phyloP scores from a whole-genome alignment of 2,113 vertebrate genomes.

The Atlantisia rogersi region DNA sequence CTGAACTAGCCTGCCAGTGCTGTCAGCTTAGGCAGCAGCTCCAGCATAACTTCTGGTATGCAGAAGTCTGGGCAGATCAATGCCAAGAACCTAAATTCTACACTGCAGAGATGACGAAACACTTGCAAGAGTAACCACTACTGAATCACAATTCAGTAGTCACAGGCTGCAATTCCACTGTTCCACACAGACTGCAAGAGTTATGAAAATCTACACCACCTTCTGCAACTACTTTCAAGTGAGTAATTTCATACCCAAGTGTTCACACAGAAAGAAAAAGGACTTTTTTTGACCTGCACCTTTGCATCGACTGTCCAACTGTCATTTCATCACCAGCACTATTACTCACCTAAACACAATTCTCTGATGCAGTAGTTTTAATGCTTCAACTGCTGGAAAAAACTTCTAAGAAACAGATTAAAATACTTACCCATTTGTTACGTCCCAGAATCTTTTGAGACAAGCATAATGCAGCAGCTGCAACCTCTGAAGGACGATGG shows the following conservation, averaged over 20 bases:
- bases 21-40: not conserved
- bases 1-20: rapidly evolving
- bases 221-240: not conserved
- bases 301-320: not conserved
- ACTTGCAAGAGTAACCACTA: not conserved
- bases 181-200: rapidly evolving
- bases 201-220: not conserved
- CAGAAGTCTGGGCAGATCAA: not conserved
- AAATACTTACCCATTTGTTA: slow-evolving; percentile 84
- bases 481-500: slow-evolving; percentile 87
- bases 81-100: not conserved
- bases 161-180: not conserved
- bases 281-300: not conserved
- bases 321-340: not conserved
- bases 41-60: not conserved
- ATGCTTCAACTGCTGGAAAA: not conserved
- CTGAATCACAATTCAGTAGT: not conserved
- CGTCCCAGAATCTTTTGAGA: slow-evolving; percentile 85
- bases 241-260: not conserved
- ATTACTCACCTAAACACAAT: not conserved
- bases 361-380: not conserved
- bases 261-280: rapidly evolving
- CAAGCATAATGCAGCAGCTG: slow-evolving; percentile 87
- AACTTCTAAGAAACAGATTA: rapidly evolving
- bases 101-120: not conserved